A percentile compares a stretch with the other conserved stretches of the same genome.
Evolutionary conservation across 30 jellyfish, hydroid and myxozoan species (phyloP).

Genomic region (Catostylus mosaicus): DNA sequence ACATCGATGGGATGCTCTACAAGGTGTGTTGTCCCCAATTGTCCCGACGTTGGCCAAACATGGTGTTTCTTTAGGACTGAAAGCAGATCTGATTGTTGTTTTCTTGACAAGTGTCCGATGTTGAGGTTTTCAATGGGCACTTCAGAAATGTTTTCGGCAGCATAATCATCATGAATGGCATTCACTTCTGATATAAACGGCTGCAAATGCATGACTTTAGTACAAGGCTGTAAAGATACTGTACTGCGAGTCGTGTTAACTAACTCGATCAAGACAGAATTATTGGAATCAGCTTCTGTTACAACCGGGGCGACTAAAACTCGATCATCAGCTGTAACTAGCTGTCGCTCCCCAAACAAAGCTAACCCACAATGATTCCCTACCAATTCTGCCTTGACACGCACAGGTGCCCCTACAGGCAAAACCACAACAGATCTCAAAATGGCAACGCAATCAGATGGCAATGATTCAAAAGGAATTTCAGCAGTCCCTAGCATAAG

Average conservation of each 20-base stretch:
- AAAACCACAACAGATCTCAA: conserved; percentile 49
- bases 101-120: conserved; percentile 26
- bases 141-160: conserved; percentile 40
- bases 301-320: conserved; percentile 72
- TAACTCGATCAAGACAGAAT: conserved; percentile 65
- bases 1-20: conserved; percentile 67
- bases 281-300: conserved; percentile 60
- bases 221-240: conserved; percentile 70
- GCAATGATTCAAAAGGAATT: conserved; percentile 55
- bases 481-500: conserved; percentile 28
- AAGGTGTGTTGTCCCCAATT: conserved; percentile 54
- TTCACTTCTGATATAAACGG: conserved; percentile 48
- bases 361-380: conserved; percentile 75
- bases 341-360: conserved; percentile 74
- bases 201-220: conserved; percentile 60
- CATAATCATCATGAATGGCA: conserved; percentile 25
- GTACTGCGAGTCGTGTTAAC: conserved; percentile 64
- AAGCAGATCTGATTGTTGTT: conserved; percentile 59
- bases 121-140: conserved; percentile 48
- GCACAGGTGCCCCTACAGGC: conserved; percentile 77
- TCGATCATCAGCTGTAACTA: conserved; percentile 63
- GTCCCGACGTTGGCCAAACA: conserved; percentile 46
- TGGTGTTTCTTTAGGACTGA: conserved; percentile 42
- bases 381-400: conserved; percentile 54
- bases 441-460: conserved; percentile 74